Base-by-base conservation (phyloP, 2,113 vertebrate genomes). In the Leptobrachium leishanense region DNA sequence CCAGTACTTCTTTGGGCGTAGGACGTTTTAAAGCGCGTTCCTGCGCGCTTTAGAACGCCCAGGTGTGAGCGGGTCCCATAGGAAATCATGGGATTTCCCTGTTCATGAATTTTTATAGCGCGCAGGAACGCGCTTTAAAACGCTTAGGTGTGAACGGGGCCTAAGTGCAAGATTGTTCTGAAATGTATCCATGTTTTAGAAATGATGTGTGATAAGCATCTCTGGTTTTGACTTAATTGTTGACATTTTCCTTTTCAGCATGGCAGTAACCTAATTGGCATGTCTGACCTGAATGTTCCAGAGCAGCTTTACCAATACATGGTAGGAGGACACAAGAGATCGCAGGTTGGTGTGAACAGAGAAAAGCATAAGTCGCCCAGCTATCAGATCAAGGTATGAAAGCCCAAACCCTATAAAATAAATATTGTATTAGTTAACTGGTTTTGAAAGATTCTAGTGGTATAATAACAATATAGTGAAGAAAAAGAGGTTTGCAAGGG, bases 241-340 rank as follows among this genome's bases (percentile, higher is more conserved):
- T 10, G 11, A 15, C 11, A 11, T 69, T 74, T 3, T 81, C 3
- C n/a, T 2, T 0, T 67, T 43, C 77, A 99, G 97, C 97, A 99
- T 1, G 98, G 98, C 87, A 99, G 98, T 83, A 98, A 98, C 86
- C 85, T 99, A 85, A 97, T 98, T 42, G 97, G 98, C 7, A 99
- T 99, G 98, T 97, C 94, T 0, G 97, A 99, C 86, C 93, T 98
- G 84, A 99, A 99, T 0, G 98, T 98, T 20, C 97, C 97, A 0
- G 98, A 99, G 89, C 97, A 99, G 89, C 90, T 99, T 20, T 99
- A 99, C 86, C 98, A 99, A 88, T 99, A 99, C 87, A 99, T 99
- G 97, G 97, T 98, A n/a, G 98, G 96, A 50, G 98, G 98, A 1
- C 96, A 99, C 72, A 90, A 96, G 11, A 92, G 96, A 9, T 92